Evolutionary conservation across 35 echinoderm and acorn worm species (phyloP).

Genomic region (Antedon bifida): DNA sequence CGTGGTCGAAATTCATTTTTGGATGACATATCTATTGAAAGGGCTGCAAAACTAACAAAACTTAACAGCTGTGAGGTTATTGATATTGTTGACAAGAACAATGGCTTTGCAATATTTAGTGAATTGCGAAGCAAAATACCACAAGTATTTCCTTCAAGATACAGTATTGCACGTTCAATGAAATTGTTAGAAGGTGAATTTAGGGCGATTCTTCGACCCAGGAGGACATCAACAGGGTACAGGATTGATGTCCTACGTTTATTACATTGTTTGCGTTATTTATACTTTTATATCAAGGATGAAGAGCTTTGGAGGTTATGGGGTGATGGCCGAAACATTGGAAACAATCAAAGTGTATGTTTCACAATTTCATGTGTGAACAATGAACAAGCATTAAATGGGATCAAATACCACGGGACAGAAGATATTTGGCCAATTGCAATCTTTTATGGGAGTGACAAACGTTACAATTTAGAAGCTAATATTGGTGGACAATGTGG

Average conservation of each 20-base stretch:
- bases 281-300: constrained; percentile 4
- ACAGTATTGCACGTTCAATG: not conserved
- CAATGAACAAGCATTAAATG: constrained; percentile 15
- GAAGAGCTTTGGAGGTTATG: constrained; percentile 15
- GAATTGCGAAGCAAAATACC: constrained; percentile 11
- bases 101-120: not conserved
- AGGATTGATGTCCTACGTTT: constrained; percentile 6
- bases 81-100: constrained; percentile 21
- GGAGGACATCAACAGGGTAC: constrained; percentile 1
- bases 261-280: constrained; percentile 8
- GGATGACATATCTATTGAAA: not conserved
- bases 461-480: constrained; percentile 7
- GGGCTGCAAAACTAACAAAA: not conserved
- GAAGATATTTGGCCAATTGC: constrained; percentile 15
- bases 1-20: too few species aligned
- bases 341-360: not conserved
- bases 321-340: constrained; percentile 19
- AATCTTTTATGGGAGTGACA: constrained; percentile 38
- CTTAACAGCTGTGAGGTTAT: not conserved
- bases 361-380: constrained; percentile 2
- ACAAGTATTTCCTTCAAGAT: not conserved
- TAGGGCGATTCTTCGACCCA: constrained; percentile 9
- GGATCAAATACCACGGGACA: constrained; percentile 10
- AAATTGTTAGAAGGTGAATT: constrained; percentile 5
- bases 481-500: constrained; percentile 9